Evolutionary conservation across 2,797 vertebrate genomes (phyloP).

Genomic region (Acridotheres tristis): DNA sequence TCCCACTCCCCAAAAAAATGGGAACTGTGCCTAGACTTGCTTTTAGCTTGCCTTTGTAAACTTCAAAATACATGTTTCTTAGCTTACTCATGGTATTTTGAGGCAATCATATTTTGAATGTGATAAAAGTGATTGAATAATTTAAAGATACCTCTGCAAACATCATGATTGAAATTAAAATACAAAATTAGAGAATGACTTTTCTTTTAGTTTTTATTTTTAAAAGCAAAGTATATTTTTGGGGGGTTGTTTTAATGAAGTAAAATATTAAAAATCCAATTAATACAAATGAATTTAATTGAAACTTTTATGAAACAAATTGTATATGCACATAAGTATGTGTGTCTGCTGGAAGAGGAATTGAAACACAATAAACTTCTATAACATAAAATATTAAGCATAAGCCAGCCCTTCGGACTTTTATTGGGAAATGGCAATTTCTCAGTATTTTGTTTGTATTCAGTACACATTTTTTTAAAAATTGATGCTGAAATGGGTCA

Average conservation of each 20-base stretch:
- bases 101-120: neutral
- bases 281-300: neutral
- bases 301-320: neutral
- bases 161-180: neutral
- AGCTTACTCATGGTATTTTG: neutral
- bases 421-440: neutral
- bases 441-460: neutral
- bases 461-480: neutral
- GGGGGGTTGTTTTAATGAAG: neutral
- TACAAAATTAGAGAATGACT: neutral
- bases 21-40: neutral
- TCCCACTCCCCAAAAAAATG: neutral
- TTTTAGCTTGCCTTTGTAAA: neutral
- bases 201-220: neutral
- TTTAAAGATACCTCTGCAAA: neutral
- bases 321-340: neutral
- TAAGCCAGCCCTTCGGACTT: neutral
- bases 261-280: neutral
- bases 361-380: neutral
- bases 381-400: neutral
- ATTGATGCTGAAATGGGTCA: neutral
- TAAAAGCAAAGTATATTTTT: neutral
- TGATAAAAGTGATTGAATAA: neutral
- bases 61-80: neutral
- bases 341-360: neutral